Evolutionary conservation across 2,113 vertebrate genomes (phyloP).

Genomic region (Austrofundulus limnaeus): DNA sequence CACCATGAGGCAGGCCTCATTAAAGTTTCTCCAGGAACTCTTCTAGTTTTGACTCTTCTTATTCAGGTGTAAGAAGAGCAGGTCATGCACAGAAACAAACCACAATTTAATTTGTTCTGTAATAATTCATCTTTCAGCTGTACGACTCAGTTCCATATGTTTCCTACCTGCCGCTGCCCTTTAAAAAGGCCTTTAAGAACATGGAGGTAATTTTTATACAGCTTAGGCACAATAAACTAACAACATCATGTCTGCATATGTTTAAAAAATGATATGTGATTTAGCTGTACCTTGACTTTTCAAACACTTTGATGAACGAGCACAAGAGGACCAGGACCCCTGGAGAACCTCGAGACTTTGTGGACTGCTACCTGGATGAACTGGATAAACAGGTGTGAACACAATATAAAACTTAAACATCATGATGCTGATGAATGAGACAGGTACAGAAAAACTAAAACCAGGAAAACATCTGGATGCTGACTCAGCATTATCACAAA

Average conservation of each 20-base stretch:
- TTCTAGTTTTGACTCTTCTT: neutral
- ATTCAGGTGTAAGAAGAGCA: too few relatives aligned
- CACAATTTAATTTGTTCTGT: neutral
- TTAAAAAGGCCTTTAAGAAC: constrained; percentile 37
- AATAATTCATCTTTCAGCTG: constrained; percentile 21
- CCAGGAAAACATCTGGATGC: too few relatives aligned
- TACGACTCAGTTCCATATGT: constrained; percentile 50
- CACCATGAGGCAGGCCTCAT: too few relatives aligned
- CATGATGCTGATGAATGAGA: neutral
- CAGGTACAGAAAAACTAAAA: too few relatives aligned
- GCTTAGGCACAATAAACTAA: neutral
- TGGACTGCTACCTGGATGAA: constrained; percentile 68
- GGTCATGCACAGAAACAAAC: neutral
- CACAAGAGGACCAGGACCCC: constrained; percentile 54
- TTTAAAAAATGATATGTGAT: neutral
- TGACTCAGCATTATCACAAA: too few relatives aligned
- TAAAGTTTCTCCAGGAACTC: neutral
- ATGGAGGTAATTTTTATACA: constrained; percentile 17
- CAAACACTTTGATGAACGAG: constrained; percentile 17
- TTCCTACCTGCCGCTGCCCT: constrained; percentile 49
- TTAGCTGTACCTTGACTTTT: constrained; percentile 21
- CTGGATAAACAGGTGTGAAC: constrained; percentile 43
- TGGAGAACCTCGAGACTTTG: constrained; percentile 57
- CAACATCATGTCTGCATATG: too few relatives aligned
- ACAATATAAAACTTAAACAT: neutral